Conservation (phyloP, 2,113 vertebrate genomes). For the Leuciscus idus region DNA sequence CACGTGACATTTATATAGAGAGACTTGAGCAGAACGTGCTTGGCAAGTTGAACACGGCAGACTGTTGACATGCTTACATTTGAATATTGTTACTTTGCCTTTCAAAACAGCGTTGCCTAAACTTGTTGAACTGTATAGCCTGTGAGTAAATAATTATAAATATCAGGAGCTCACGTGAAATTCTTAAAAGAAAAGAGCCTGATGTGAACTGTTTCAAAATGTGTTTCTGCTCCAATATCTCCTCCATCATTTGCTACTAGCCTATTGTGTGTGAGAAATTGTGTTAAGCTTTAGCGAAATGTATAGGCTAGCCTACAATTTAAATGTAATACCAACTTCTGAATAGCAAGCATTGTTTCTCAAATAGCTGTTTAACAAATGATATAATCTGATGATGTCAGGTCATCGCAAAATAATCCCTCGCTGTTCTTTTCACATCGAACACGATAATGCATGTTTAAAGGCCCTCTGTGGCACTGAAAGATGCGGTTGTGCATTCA, state of each 20-base stretch:
- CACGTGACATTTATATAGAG: background rate
- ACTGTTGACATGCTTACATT: background rate
- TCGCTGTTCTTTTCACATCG: conserved; percentile 20
- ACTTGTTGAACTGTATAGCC: background rate
- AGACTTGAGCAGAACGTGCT: background rate
- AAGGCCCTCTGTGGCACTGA: background rate
- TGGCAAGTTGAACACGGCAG: background rate
- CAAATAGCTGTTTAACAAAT: background rate
- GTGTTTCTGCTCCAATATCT: background rate
- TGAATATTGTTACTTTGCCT: background rate
- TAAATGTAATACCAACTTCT: background rate
- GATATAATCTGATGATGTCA: conserved; percentile 12
- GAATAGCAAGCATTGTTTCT: background rate
- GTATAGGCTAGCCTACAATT: background rate
- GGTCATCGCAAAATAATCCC: conserved; percentile 27
- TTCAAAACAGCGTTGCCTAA: background rate
- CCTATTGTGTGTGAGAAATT: background rate
- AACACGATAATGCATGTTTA: background rate
- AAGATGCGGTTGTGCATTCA: background rate
- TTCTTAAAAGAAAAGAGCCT: background rate
- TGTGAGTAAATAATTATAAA: background rate
- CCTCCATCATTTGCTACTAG: background rate
- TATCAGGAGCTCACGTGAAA: background rate
- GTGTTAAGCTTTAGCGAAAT: background rate
- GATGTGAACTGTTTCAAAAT: background rate